Evolutionary conservation across 2,113 vertebrate species (phyloP), one percentile per base, ranked within the genome.

Genomic region (Neodon shergylaensis): DNA sequence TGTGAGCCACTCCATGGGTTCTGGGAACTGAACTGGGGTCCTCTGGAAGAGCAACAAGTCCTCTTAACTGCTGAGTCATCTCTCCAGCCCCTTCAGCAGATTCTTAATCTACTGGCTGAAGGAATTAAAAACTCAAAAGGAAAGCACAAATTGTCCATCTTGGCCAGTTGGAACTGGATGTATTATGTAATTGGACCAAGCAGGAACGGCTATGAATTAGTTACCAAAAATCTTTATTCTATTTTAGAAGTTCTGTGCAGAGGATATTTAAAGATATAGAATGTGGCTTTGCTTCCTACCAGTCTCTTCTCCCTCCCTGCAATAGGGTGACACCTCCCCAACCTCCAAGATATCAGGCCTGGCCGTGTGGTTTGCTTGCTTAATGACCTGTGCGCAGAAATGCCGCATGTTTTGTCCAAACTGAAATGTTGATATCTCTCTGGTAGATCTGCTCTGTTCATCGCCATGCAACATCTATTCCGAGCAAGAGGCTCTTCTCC

Each of bases 241-340:
- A 14, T 44, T 91, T 94, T 88, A 81, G 77, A 92, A 89, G 93
- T 76, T 76, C 92, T 95, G 10, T 33, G n/a, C n/a, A 26, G 70
- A 70, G 42, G 44, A 22, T 78, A 33, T 42, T 93, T 21, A 74
- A 88, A 88, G 19, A 72, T 65, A 58, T 3, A 66, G 47, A 70
- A 26, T 42, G 66, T 24, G 12, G 6, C 79, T 73, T 84, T 77
- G 89, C 52, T 47, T 78, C 17, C 42, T 3, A 39, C 22, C 82
- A 39, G 49, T 66, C 31, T 82, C 13, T 63, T 11, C 16, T 78
- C 66, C 28, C 7, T n/a, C 16, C 9, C 47, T 58, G 58, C 21
- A 0, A 58, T 58, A 58, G 58, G 58, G 19, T 58, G 58, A 21
- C 58, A 58, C 58, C 19, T 58, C 58, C 58, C 58, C 24, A 61